phyloP scores from a whole-genome alignment of 2,113 vertebrate genomes.

The Emydura subglobosa region DNA sequence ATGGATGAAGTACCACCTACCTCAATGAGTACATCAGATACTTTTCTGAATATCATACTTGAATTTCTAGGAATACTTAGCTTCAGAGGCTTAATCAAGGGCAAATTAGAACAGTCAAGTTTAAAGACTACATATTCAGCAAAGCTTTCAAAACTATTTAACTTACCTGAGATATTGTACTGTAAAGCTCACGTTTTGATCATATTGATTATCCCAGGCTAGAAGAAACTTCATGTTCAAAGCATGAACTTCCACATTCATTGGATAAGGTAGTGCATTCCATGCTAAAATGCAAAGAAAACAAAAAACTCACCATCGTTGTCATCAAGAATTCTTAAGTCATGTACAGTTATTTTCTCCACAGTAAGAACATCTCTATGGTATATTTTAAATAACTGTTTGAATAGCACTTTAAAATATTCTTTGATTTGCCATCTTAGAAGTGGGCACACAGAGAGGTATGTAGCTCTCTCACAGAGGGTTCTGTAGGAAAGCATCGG shows the following conservation, averaged over 20 bases:
- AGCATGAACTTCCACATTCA: constrained; percentile 32
- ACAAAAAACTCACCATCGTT: not conserved
- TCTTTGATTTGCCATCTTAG: not conserved
- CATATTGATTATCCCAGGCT: constrained; percentile 30
- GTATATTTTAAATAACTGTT: not conserved
- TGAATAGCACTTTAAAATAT: not conserved
- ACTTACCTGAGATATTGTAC: constrained; percentile 77
- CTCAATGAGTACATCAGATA: not conserved
- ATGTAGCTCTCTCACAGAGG: not conserved
- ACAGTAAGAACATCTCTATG: not conserved
- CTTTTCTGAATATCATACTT: not conserved
- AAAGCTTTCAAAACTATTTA: not conserved
- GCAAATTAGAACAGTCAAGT: not conserved
- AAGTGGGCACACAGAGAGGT: not conserved
- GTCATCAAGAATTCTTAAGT: not conserved
- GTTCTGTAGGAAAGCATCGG: not conserved
- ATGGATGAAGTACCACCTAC: not conserved
- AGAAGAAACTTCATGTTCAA: constrained; percentile 56
- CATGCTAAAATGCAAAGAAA: constrained; percentile 47
- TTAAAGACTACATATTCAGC: not conserved
- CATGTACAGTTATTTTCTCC: not conserved
- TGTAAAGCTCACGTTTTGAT: constrained; percentile 47
- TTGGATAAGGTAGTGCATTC: constrained; percentile 39
- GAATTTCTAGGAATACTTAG: accelerated
- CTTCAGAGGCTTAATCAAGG: accelerated